A percentile compares a stretch with the other conserved stretches of the same genome.
phyloP scores from a whole-genome alignment of 2,888 invertebrate genomes.

The Cosmopolites sordidus region DNA sequence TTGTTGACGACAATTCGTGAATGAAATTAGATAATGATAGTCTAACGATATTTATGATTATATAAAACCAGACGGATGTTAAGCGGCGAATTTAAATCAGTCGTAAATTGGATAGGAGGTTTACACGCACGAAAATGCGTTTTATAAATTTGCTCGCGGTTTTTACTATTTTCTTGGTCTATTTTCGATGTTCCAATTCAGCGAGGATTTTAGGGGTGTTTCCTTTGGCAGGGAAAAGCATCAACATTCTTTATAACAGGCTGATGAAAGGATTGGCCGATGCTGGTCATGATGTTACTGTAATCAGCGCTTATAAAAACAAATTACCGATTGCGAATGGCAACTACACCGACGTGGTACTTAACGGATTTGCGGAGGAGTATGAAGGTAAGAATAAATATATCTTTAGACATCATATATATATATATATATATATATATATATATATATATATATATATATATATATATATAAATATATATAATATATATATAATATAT shows the following conservation, averaged over 20 bases:
- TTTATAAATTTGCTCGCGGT: background rate
- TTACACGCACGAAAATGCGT: no score
- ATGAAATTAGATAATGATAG: no score
- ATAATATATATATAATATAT: no score
- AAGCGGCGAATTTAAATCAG: no score
- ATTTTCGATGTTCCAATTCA: background rate
- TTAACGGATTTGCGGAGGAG: constrained; percentile 10
- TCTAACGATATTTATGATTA: no score
- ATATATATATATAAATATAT: no score
- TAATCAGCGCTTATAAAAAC: constrained; percentile 4
- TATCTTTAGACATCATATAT: no score
- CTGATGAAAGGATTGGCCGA: constrained; percentile 15
- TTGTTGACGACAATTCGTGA: no score
- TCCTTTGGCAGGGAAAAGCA: constrained; percentile 5
- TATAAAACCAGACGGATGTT: no score
- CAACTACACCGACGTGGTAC: constrained; percentile 3
- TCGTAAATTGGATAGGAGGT: no score
- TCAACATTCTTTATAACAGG: constrained; percentile 7
- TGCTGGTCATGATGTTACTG: constrained; percentile 17
- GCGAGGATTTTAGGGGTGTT: constrained; percentile 12
- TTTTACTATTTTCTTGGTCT: background rate
- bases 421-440: no score
- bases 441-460: no score
- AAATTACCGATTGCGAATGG: constrained; percentile 6
- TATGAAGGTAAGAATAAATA: constrained; percentile 14